Conservation (phyloP, 2,113 vertebrate genomes). For the Montifringilla adamsi region DNA sequence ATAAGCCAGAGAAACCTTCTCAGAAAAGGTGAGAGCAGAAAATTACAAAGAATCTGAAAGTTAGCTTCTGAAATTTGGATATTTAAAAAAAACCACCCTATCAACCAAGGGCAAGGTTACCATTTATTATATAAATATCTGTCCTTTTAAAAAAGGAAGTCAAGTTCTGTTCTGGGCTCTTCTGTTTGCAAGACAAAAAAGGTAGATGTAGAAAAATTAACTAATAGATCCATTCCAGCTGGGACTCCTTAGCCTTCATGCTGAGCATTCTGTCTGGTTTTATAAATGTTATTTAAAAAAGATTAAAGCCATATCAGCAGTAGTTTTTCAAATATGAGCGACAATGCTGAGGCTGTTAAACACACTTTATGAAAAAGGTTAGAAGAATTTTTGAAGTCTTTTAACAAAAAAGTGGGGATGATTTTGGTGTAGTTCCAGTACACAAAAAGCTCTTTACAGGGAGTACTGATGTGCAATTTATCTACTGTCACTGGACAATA, state of each 20-base stretch:
- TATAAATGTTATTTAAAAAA: not conserved
- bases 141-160: not conserved
- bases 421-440: not conserved
- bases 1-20: not conserved
- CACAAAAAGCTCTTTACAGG: not conserved
- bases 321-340: not conserved
- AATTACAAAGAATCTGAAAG: not conserved
- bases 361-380: not conserved
- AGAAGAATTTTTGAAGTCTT: not conserved
- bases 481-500: not conserved
- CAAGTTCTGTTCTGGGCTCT: not conserved
- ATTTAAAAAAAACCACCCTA: accelerated
- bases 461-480: not conserved
- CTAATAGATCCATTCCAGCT: not conserved
- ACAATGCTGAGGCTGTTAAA: not conserved
- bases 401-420: not conserved
- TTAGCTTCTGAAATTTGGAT: not conserved
- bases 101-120: not conserved
- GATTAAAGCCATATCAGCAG: not conserved
- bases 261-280: not conserved
- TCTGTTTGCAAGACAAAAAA: not conserved
- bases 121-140: not conserved
- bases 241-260: not conserved
- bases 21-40: not conserved
- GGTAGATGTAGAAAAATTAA: not conserved